These are phyloP conservation scores for Triplophysa siluroides DNA, from an alignment of 2,113 vertebrate genomes.

Conservation along the genomic window DNA sequence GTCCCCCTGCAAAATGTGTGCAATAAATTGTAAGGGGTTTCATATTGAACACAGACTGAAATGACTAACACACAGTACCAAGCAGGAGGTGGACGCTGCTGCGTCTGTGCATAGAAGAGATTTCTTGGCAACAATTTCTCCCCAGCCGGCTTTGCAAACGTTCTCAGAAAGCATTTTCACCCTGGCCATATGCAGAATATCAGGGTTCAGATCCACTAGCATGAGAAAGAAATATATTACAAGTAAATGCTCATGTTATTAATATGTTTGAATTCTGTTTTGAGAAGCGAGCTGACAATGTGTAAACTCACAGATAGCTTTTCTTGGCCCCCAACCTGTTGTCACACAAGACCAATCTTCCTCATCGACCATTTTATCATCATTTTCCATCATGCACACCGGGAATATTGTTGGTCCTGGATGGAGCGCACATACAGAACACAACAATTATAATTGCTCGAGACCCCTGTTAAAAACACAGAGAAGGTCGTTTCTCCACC, in stretches of 20 bases:
- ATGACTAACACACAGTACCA: slow-evolving; percentile 58
- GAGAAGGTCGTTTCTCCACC: slow-evolving; percentile 50
- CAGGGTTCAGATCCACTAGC: slow-evolving; percentile 45
- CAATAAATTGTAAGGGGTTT: background rate
- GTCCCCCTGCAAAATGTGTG: slow-evolving; percentile 62
- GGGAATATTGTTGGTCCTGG: slow-evolving; percentile 60
- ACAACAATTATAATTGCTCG: background rate
- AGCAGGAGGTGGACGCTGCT: slow-evolving; percentile 66
- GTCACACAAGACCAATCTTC: slow-evolving; percentile 65
- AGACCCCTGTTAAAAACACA: background rate
- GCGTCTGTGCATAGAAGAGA: slow-evolving; percentile 65
- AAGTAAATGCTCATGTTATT: background rate
- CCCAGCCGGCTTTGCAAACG: slow-evolving; percentile 59
- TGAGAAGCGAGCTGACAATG: background rate
- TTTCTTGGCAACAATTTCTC: slow-evolving; percentile 48
- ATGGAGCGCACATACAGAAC: background rate
- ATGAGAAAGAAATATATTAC: background rate
- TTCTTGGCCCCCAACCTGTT: slow-evolving; percentile 65
- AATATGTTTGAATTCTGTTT: background rate
- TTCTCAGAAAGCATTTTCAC: slow-evolving; percentile 60
- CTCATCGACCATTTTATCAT: slow-evolving; percentile 54
- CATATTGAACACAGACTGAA: background rate
- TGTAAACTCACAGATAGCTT: slow-evolving; percentile 47
- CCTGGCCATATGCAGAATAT: slow-evolving; percentile 62
- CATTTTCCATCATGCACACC: slow-evolving; percentile 66